Evolutionary conservation across 2,888 invertebrate species (phyloP), one percentile per base, ranked within the genome.

Genomic region (Drosophila birchii): DNA sequence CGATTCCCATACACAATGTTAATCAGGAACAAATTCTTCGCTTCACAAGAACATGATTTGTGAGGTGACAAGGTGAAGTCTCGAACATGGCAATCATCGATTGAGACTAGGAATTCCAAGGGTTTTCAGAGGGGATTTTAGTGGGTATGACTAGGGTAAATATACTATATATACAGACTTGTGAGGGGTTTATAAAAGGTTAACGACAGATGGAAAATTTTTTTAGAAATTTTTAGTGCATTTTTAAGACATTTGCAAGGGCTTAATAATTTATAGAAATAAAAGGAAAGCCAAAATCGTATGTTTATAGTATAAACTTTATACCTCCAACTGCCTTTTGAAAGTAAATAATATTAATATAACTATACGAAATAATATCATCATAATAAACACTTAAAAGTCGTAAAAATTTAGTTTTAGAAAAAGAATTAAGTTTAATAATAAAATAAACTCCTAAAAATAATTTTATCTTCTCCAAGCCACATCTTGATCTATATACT

Each of bases 1-100:
- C 14, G 16, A 41, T 36, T 49, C 43, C 23, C 23, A 23, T 44
- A n/a, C 49, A 53, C 49, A 53, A 56, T 39, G 70, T 55, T 45
- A 57, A 53, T 62, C 70, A 38, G 70, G 70, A 72, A 72, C 26
- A 70, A 72, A 72, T 62, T 72, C 71, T 60, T 55, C 41, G 2
- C 51, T 39, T 43, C 53, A 53, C 36, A 36, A 59, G 67, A 69
- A 58, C 69, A 70, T 70, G 70, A 70, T 68, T 68, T 70, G 47
- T 38, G 58, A 11, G 68, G 47, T 58, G 69, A 53, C 69, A 67
- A 58, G 69, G 44, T 56, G 58, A 45, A 23, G 20, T 36, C 18
- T 20, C 18, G 14, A 45, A 18, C 63, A 60, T 49, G 63, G 63
- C 41, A 41, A 64, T 49, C 63, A 61, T 61, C 61, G 49, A 61